Conservation (phyloP, 1,140 invertebrate genomes). For the Nephotettix cincticeps region DNA sequence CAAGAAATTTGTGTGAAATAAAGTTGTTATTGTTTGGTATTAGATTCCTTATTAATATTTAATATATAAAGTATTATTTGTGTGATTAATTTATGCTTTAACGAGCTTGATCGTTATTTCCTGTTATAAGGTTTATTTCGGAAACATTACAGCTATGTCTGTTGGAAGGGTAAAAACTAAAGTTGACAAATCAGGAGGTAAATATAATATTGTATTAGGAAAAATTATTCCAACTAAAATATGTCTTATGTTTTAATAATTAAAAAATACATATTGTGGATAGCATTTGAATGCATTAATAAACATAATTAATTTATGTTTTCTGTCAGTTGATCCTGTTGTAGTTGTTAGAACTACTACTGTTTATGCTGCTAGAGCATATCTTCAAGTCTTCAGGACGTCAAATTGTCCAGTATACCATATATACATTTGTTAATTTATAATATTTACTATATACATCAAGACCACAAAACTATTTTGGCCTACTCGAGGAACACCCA, state of each 20-base stretch:
- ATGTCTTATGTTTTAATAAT: neutral
- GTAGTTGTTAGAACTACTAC: neutral
- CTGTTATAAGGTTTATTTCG: too few species aligned
- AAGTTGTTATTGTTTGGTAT: too few species aligned
- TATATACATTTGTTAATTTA: too few species aligned
- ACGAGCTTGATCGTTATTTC: too few species aligned
- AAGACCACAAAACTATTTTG: too few species aligned
- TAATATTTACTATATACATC: too few species aligned
- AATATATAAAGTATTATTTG: too few species aligned
- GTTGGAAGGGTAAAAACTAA: slow-evolving; percentile 40
- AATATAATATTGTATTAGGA: neutral
- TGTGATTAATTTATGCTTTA: too few species aligned
- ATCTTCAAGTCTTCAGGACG: neutral
- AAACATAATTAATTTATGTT: neutral
- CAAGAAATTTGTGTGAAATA: too few species aligned
- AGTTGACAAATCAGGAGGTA: slow-evolving; percentile 41
- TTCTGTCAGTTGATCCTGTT: neutral
- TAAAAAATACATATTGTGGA: neutral
- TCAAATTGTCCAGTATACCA: too few species aligned
- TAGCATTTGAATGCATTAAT: neutral
- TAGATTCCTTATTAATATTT: too few species aligned
- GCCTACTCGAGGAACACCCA: too few species aligned
- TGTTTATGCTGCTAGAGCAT: neutral
- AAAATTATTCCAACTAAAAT: neutral
- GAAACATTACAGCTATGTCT: slow-evolving; percentile 33